phyloP scores from a whole-genome alignment of 2,888 invertebrate genomes.

The Agriotes lineatus region DNA sequence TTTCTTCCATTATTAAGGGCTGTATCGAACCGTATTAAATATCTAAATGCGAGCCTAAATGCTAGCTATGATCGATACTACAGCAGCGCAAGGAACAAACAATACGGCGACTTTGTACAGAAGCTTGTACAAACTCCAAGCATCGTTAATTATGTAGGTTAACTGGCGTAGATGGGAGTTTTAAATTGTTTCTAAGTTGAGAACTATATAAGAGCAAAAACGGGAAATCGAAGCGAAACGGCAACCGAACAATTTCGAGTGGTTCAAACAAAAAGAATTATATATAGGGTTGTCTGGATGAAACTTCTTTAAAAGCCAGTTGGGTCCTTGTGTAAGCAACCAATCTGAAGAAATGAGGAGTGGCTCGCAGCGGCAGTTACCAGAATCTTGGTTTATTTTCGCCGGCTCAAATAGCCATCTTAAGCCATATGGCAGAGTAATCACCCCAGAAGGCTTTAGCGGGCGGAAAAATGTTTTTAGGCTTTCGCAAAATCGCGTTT shows the following conservation, averaged over 20 bases:
- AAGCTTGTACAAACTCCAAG: not conserved
- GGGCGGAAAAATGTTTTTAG: not conserved
- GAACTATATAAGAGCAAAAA: not conserved
- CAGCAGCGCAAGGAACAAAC: not conserved
- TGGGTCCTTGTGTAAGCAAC: no score
- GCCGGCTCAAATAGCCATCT: not conserved
- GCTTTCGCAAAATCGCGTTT: not conserved
- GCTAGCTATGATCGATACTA: not conserved
- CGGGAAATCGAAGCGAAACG: not conserved
- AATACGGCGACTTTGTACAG: slow-evolving; percentile 1
- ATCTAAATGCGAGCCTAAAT: not conserved
- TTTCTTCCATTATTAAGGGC: no score
- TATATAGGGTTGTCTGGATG: no score
- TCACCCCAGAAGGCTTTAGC: not conserved
- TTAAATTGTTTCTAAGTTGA: not conserved
- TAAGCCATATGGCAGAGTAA: not conserved
- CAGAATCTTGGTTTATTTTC: not conserved
- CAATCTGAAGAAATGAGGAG: not conserved
- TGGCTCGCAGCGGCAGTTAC: not conserved
- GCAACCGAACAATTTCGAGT: not conserved
- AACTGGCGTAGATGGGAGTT: not conserved
- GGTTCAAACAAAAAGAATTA: not conserved
- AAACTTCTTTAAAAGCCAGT: no score
- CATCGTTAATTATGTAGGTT: slow-evolving; percentile 12
- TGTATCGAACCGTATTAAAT: no score